Percentiles rank a stretch among this genome's conserved stretches.
phyloP scores from a whole-genome alignment of 2,797 vertebrate genomes.

The Nothura maculosa region DNA sequence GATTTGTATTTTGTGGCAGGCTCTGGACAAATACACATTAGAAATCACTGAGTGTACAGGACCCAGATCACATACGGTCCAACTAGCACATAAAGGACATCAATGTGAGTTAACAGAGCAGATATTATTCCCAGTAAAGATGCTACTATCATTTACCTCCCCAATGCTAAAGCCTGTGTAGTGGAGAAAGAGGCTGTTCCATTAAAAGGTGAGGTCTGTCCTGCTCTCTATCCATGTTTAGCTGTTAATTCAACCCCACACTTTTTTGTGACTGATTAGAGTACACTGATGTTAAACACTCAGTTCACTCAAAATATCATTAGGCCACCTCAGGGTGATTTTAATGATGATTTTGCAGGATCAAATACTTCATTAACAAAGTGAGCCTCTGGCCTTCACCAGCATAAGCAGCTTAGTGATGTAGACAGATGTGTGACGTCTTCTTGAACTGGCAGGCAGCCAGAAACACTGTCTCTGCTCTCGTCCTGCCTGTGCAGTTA shows the following conservation, averaged over 20 bases:
- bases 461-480: background rate
- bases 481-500: background rate
- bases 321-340: background rate
- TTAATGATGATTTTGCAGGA: background rate
- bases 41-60: rapidly evolving
- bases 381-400: background rate
- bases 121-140: rapidly evolving
- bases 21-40: rapidly evolving
- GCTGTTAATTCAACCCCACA: background rate
- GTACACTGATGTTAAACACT: background rate
- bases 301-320: background rate
- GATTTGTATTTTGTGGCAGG: rapidly evolving
- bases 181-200: background rate
- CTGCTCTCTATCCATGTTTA: background rate
- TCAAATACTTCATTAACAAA: background rate
- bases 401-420: background rate
- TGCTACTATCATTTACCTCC: background rate
- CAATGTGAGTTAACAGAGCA: rapidly evolving
- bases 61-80: background rate
- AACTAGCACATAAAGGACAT: rapidly evolving
- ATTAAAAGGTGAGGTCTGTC: background rate
- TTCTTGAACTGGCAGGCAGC: background rate
- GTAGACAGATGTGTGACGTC: background rate
- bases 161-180: background rate
- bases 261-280: background rate